phyloP scores from a whole-genome alignment of 2,797 vertebrate species.

The Chromis chromis region DNA sequence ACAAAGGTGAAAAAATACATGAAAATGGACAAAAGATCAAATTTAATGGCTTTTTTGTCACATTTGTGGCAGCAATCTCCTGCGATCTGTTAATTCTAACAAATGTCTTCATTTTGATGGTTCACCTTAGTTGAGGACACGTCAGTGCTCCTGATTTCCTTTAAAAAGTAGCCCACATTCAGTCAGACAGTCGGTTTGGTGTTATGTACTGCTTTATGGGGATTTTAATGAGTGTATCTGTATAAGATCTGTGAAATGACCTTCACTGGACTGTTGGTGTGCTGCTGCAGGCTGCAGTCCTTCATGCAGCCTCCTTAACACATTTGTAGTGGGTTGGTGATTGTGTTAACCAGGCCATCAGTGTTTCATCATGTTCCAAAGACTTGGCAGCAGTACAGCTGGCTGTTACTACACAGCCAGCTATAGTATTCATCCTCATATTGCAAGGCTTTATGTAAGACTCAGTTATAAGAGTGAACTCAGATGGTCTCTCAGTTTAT shows the following conservation, averaged over 20 bases:
- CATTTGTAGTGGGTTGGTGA: constrained; percentile 1
- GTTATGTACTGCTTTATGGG: background rate
- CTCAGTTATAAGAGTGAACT: background rate
- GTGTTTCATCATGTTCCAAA: constrained; percentile 8
- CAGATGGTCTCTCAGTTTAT: background rate
- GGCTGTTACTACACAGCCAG: constrained; percentile 7
- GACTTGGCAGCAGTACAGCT: constrained; percentile 15
- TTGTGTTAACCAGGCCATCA: constrained; percentile 30
- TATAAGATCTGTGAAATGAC: constrained; percentile 30
- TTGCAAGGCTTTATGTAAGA: constrained; percentile 4
- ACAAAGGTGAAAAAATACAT: background rate
- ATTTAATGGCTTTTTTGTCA: background rate
- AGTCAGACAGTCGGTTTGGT: constrained; percentile 5
- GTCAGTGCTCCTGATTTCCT: background rate
- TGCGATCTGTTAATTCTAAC: background rate
- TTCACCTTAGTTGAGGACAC: background rate
- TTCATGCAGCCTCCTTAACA: background rate
- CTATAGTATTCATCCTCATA: background rate
- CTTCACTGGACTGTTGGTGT: constrained; percentile 11
- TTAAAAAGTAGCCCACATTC: background rate
- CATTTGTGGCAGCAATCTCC: background rate
- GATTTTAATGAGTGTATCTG: constrained; percentile 33
- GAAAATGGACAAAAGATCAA: background rate
- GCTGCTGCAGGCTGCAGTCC: constrained; percentile 16
- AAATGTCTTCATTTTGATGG: background rate